Base-by-base conservation (phyloP, 2,888 invertebrate genomes). In the Lysandra coridon region DNA sequence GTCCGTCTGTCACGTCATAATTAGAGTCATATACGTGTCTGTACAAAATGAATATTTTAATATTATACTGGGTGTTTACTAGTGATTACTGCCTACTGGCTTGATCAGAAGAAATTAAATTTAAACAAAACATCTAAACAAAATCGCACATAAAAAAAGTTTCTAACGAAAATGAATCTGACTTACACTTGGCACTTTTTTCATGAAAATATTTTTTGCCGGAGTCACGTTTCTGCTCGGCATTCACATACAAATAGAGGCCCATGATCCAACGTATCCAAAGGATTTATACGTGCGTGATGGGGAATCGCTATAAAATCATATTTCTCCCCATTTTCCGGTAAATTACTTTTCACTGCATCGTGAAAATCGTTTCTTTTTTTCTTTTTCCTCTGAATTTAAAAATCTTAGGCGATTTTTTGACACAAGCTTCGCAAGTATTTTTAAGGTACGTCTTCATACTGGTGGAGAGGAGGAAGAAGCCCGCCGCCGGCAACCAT, bases 241-340 rank as follows among this genome's bases (percentile, higher is more conserved):
- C 14, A 69, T 14, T 69, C 69, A 69, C 69, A 69, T 69, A 69
- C 69, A 69, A 69, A 69, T 33, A 69, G 33, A 33, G 64, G 30
- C 30, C 30, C 69, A 4, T 69, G 12, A 69, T 33, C 69, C 69
- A 23, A 69, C 30, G 33, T 69, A 69, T 33, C 69, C 69, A 33
- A 69, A 14, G 69, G 69, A 69, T 69, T 69, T 69, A 69, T 69
- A 69, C 69, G 69, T 69, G 69, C 69, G 69, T 69, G 69, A 69
- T 37, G 33, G 30, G 30, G 30, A 64, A 33, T 64, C 64, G 30
- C 30, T 69, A 69, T 69, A 33, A 69, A 69, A 69, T 69, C 69
- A 69, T 37, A 33, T 33, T 69, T 69, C 4, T 69, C 69, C 4
- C 69, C 12, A 33, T 69, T 69, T 33, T 69, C 69, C 14, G 33